Percentiles rank a stretch among this genome's conserved stretches.
These are phyloP conservation scores for Apeira syringaria DNA, from an alignment of 2,888 invertebrate species.

Conservation along the genomic window DNA sequence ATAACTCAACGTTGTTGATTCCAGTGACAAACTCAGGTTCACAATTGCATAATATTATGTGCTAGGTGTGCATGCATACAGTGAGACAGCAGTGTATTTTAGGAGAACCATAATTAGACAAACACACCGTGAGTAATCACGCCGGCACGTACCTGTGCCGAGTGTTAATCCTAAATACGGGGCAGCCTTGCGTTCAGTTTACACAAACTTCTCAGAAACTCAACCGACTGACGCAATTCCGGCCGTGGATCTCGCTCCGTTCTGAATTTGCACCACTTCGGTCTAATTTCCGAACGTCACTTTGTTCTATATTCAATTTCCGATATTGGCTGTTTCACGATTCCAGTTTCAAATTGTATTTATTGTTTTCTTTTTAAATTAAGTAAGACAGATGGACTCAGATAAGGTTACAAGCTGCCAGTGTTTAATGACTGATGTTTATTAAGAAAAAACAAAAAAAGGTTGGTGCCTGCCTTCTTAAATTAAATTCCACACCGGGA, in stretches of 20 bases:
- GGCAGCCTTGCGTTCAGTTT: slow-evolving; percentile 61
- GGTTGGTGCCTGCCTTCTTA: slow-evolving; percentile 36
- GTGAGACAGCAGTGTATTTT: slow-evolving; percentile 28
- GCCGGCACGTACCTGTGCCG: slow-evolving; percentile 39
- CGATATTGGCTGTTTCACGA: slow-evolving; percentile 63
- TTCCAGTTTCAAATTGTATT: slow-evolving; percentile 54
- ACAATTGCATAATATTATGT: slow-evolving; percentile 10
- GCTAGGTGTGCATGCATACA: slow-evolving; percentile 6
- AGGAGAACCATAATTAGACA: slow-evolving; percentile 39
- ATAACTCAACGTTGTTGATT: not conserved
- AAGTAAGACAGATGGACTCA: slow-evolving; percentile 34
- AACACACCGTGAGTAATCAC: slow-evolving; percentile 34
- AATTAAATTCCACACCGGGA: slow-evolving; percentile 61
- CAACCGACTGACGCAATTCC: slow-evolving; percentile 76
- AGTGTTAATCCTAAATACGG: slow-evolving; percentile 59
- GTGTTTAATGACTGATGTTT: slow-evolving; percentile 48
- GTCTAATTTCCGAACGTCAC: slow-evolving; percentile 82
- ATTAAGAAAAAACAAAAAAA: slow-evolving; percentile 41
- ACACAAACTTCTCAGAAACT: slow-evolving; percentile 74
- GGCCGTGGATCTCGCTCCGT: slow-evolving; percentile 71
- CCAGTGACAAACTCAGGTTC: slow-evolving; percentile 7
- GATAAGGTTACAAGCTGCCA: slow-evolving; percentile 36
- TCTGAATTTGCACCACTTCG: slow-evolving; percentile 73
- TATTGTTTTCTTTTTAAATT: slow-evolving; percentile 47
- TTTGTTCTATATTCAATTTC: slow-evolving; percentile 83